Conservation (phyloP, 2,113 vertebrate genomes). For the Ancistrus triradiatus region DNA sequence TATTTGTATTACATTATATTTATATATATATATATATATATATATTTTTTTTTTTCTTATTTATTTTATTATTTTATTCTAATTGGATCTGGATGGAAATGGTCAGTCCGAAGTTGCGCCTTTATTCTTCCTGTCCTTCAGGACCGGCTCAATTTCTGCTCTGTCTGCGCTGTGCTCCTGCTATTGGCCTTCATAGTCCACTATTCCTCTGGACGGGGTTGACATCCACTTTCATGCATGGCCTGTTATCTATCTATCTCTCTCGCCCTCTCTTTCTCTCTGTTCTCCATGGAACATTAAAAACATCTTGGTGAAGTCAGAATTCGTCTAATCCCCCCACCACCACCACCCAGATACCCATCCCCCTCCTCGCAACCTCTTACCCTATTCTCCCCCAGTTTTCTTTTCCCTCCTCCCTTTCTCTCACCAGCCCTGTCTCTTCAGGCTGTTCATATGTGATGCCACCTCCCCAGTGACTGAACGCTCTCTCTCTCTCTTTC, state of each 20-base stretch:
- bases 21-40: too few species aligned
- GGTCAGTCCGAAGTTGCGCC: too few species aligned
- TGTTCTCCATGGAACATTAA: slow-evolving; percentile 60
- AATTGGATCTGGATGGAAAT: too few species aligned
- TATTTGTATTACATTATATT: too few species aligned
- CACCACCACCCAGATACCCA: slow-evolving; percentile 1
- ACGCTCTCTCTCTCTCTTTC: slow-evolving; percentile 36
- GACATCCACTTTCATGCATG: slow-evolving; percentile 72
- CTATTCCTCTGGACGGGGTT: slow-evolving; percentile 57
- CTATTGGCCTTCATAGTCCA: slow-evolving; percentile 66
- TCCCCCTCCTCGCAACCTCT: slow-evolving; percentile 31
- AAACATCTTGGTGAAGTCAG: slow-evolving; percentile 67
- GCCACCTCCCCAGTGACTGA: slow-evolving; percentile 50
- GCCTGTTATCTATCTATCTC: slow-evolving; percentile 53
- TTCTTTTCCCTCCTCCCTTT: slow-evolving; percentile 21
- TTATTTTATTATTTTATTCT: too few species aligned
- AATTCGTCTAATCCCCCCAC: slow-evolving; percentile 54
- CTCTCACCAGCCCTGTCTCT: slow-evolving; percentile 21
- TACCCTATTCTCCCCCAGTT: slow-evolving; percentile 24
- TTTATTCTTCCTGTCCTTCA: too few species aligned
- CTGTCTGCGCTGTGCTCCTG: slow-evolving; percentile 52
- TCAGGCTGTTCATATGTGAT: slow-evolving; percentile 50
- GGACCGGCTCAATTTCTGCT: slow-evolving; percentile 1
- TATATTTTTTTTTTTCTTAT: too few species aligned
- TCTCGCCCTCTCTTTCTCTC: slow-evolving; percentile 10